phyloP scores from a whole-genome alignment of 1,140 invertebrate species.

The Drosophila micromelanica region DNA sequence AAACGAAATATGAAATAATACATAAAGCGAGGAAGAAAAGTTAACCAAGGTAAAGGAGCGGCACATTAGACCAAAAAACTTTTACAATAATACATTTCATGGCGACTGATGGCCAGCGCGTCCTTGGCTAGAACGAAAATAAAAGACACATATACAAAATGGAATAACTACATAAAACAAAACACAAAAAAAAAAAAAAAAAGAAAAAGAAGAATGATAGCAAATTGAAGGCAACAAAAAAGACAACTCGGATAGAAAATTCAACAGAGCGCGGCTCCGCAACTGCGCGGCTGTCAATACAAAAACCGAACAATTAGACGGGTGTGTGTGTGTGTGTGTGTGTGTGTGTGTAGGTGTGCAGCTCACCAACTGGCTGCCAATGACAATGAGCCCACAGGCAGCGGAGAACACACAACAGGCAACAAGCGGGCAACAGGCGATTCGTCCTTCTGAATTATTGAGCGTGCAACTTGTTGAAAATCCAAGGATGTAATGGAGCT shows the following conservation, averaged over 20 bases:
- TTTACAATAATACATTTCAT: conserved; percentile 76
- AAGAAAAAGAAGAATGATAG: conserved; percentile 30
- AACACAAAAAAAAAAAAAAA: conserved; percentile 41
- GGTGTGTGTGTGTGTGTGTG: not conserved
- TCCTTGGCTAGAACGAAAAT: conserved; percentile 63
- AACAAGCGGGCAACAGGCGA: conserved; percentile 55
- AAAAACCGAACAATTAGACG: conserved; percentile 73
- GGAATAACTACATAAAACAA: conserved; percentile 50
- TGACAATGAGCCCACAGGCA: conserved; percentile 53
- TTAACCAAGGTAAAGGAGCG: conserved; percentile 43
- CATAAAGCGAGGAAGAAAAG: conserved; percentile 9
- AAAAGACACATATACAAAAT: conserved; percentile 25
- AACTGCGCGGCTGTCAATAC: conserved; percentile 76
- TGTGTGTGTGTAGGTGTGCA: not conserved
- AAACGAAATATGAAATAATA: conserved; percentile 3
- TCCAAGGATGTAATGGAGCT: conserved; percentile 62
- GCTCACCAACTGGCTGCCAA: conserved; percentile 51
- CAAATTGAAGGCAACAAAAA: conserved; percentile 34
- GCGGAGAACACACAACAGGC: conserved; percentile 21
- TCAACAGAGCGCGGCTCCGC: conserved; percentile 71
- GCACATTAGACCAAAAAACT: conserved; percentile 70
- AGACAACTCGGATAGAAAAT: conserved; percentile 64
- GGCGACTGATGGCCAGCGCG: conserved; percentile 45
- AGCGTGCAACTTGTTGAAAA: conserved; percentile 72
- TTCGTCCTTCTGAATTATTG: conserved; percentile 76